Evolutionary conservation across 2,888 invertebrate genomes (phyloP).

Genomic region (Cosmopolites sordidus): DNA sequence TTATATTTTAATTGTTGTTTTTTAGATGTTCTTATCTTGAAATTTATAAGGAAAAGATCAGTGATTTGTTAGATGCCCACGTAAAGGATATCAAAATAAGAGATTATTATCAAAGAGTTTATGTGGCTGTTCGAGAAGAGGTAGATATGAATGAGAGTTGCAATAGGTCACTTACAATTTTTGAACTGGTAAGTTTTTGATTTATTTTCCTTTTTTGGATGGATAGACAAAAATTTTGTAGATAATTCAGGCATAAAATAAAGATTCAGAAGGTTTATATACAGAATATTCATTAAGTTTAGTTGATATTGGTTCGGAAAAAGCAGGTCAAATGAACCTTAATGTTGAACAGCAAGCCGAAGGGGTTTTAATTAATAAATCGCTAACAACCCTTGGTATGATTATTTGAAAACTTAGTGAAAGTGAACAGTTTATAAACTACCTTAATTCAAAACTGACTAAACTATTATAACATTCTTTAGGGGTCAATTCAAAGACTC

Average conservation of each 20-base stretch:
- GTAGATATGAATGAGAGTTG: constrained; percentile 84
- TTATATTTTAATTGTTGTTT: too few species aligned
- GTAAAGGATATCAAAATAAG: constrained; percentile 61
- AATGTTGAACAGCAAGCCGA: constrained; percentile 75
- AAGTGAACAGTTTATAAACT: constrained; percentile 45
- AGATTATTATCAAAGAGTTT: constrained; percentile 58
- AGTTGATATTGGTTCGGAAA: constrained; percentile 87
- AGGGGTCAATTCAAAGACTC: constrained; percentile 84
- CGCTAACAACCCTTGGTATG: constrained; percentile 66
- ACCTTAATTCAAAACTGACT: constrained; percentile 79
- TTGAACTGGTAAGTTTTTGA: constrained; percentile 67
- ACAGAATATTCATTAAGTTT: constrained; percentile 75
- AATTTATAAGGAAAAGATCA: constrained; percentile 82
- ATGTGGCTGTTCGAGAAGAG: constrained; percentile 62
- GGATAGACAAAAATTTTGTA: constrained; percentile 19
- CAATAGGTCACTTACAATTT: constrained; percentile 85
- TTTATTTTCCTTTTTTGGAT: constrained; percentile 1
- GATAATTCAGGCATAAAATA: constrained; percentile 44
- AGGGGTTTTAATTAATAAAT: constrained; percentile 78
- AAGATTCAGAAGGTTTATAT: constrained; percentile 52
- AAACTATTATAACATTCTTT: constrained; percentile 78
- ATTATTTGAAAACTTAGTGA: constrained; percentile 82
- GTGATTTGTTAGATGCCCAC: constrained; percentile 65
- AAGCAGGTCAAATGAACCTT: constrained; percentile 74
- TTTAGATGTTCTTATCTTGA: constrained; percentile 79